A percentile compares a stretch with the other conserved stretches of the same genome.
phyloP scores from a whole-genome alignment of 1,140 invertebrate species.

The Monomorium pharaonis region DNA sequence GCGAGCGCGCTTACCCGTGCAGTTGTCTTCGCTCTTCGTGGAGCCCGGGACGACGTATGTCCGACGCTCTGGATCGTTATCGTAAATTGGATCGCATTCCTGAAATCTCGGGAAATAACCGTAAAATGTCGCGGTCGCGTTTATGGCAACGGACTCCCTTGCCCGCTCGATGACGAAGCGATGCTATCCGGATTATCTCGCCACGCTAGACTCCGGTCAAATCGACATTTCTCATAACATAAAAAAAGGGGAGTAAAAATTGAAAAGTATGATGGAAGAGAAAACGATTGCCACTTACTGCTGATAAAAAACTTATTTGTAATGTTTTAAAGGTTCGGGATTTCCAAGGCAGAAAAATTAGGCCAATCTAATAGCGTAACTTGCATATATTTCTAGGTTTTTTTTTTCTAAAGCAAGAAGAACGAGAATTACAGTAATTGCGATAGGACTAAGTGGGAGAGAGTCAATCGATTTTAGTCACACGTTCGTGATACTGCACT shows the following conservation, averaged over 20 bases:
- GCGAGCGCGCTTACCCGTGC: not conserved
- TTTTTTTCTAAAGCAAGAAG: not conserved
- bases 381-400: not conserved
- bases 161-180: not conserved
- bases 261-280: not conserved
- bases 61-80: slow-evolving; percentile 66
- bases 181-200: not conserved
- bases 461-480: not conserved
- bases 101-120: slow-evolving; percentile 68
- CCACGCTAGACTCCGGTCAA: not conserved
- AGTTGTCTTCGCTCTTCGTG: slow-evolving; percentile 25
- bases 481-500: not conserved
- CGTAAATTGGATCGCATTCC: slow-evolving; percentile 77
- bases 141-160: slow-evolving; percentile 2
- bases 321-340: not conserved
- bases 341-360: not conserved
- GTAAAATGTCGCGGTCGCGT: slow-evolving; percentile 54
- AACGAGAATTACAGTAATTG: not conserved
- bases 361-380: not conserved
- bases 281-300: not conserved
- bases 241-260: not conserved
- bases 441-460: not conserved
- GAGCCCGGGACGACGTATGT: not conserved
- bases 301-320: not conserved
- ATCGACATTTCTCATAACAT: not conserved